Evolutionary conservation across 2,113 vertebrate species (phyloP), one percentile per base, ranked within the genome.

Genomic region (Neomonachus schauinslandi): DNA sequence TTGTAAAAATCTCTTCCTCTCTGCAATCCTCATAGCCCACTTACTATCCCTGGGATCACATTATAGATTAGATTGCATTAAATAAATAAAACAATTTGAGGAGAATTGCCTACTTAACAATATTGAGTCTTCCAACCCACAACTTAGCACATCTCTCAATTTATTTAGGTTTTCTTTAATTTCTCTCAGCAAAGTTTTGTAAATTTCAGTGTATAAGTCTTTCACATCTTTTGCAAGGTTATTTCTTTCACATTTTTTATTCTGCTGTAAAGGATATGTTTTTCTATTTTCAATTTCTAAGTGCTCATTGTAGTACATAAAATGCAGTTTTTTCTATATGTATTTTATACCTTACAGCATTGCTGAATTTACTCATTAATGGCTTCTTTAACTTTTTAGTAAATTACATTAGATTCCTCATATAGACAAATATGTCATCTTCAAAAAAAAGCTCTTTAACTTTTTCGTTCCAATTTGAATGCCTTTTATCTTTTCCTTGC

Each of bases 231-330:
- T 81, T 81, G 7, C 15, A 21, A 94, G 21, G 46, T 39, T 87
- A 57, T 53, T 65, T 79, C 69, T 55, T 94, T 90, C 21, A 53
- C 83, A 36, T 39, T 33, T 71, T 83, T 77, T 22, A 72, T 80
- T 15, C 26, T 39, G 49, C n/a, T 80, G 2, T 26, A 81, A 72
- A 81, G 9, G 2, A 11, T n/a, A 61, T 57, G 12, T 18, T 90
- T 93, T 95, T 90, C 4, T 59, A 42, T 90, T 86, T 95, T 90
- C 33, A 86, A 31, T 86, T 80, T 65, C 71, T 85, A 26, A 80
- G 67, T 80, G 42, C 79, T 63, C 57, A 21, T 80, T 89, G 24
- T 49, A 57, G 31, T 49, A 39, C 15, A 85, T 74, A 53, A 67
- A 80, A 85, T 61, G 39, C 28, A 72, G n/a, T 74, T 83, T 82